phyloP scores from a whole-genome alignment of 2,113 vertebrate genomes.

The Oncorhynchus nerka region DNA sequence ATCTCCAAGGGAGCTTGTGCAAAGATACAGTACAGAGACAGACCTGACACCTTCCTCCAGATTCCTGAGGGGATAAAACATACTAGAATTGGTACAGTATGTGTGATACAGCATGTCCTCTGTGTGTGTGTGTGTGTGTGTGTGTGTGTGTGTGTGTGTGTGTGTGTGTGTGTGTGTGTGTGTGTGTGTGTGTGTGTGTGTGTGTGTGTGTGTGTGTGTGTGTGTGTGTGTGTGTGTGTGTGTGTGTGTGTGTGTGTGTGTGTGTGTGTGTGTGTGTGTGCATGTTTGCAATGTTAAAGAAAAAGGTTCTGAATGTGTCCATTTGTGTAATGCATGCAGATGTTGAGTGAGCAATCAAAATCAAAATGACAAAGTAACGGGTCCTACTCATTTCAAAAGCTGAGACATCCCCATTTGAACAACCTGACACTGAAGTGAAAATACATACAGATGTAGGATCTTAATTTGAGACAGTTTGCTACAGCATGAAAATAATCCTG shows the following conservation, averaged over 20 bases:
- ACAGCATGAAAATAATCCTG: too few relatives aligned
- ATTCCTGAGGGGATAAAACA: constrained; percentile 66
- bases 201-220: constrained; percentile 34
- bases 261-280: constrained; percentile 31
- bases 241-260: constrained; percentile 36
- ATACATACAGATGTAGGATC: too few relatives aligned
- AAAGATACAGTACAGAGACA: constrained; percentile 65
- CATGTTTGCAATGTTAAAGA: constrained; percentile 56
- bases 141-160: constrained; percentile 1
- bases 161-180: constrained; percentile 31
- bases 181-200: constrained; percentile 31
- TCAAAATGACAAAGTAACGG: neutral
- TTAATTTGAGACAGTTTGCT: too few relatives aligned
- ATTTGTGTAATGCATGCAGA: constrained; percentile 47
- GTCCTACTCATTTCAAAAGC: neutral
- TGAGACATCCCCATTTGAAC: constrained; percentile 23
- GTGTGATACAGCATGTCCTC: neutral
- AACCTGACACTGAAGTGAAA: constrained; percentile 30
- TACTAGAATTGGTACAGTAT: constrained; percentile 36
- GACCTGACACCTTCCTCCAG: constrained; percentile 69
- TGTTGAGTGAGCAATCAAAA: constrained; percentile 34
- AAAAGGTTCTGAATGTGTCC: constrained; percentile 28
- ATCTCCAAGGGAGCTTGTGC: constrained; percentile 42
- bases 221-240: constrained; percentile 34
- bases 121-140: constrained; percentile 34